phyloP scores from a whole-genome alignment of 2,888 invertebrate genomes.

The Lasiommata megera region DNA sequence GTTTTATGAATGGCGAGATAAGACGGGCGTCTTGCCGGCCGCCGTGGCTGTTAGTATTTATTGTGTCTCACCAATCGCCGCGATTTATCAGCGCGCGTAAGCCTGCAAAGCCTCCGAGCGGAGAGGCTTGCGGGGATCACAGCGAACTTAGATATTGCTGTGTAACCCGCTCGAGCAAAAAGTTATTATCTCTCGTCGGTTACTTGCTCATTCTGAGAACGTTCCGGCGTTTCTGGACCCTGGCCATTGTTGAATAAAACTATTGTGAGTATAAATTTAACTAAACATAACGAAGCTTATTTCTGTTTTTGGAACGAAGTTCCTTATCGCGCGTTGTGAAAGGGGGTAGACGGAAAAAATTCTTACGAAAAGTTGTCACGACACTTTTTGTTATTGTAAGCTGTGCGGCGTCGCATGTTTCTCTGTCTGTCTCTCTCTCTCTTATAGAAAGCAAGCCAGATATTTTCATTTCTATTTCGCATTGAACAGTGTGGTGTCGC shows the following conservation, averaged over 20 bases:
- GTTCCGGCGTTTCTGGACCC: neutral
- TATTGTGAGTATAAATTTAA: neutral
- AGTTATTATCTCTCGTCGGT: neutral
- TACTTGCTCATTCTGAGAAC: neutral
- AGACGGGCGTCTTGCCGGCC: neutral
- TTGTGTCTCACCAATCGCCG: slow-evolving; percentile 15
- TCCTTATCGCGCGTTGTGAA: no score
- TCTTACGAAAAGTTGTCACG: no score
- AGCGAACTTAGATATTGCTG: slow-evolving; percentile 29
- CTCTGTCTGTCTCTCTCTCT: no score
- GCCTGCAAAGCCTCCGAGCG: slow-evolving; percentile 30
- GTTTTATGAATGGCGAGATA: neutral
- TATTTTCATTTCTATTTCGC: no score
- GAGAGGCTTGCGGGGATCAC: slow-evolving; percentile 31
- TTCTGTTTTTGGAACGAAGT: no score
- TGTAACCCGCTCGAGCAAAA: slow-evolving; percentile 25
- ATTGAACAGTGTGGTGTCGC: no score
- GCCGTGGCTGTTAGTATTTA: slow-evolving; percentile 1
- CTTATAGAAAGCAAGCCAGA: no score
- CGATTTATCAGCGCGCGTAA: slow-evolving; percentile 11
- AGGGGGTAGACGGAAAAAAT: no score
- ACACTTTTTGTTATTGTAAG: no score
- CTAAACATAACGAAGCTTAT: neutral
- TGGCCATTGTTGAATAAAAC: neutral
- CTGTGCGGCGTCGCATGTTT: no score